Evolutionary conservation across 2,113 vertebrate species (phyloP).

Genomic region (Hippocampus guttulatus): DNA sequence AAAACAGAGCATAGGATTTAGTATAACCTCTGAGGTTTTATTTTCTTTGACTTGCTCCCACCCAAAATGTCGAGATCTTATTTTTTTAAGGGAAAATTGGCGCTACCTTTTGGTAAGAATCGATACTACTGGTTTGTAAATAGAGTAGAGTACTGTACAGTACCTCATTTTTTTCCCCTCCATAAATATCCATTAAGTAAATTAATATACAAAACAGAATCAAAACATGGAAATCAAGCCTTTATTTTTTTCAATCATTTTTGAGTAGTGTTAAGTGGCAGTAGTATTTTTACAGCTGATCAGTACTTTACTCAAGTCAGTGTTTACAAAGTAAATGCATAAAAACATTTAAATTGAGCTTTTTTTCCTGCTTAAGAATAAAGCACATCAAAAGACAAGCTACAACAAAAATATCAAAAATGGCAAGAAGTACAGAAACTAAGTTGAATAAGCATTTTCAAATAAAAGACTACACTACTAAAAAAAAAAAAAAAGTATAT

Average conservation of each 20-base stretch:
- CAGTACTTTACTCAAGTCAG: conserved; percentile 14
- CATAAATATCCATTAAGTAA: too few species aligned
- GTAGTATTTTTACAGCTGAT: background rate
- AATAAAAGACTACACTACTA: conserved; percentile 8
- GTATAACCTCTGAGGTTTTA: too few species aligned
- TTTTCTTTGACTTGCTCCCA: too few species aligned
- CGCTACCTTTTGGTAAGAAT: conserved; percentile 19
- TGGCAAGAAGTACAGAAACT: background rate
- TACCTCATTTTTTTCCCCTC: too few species aligned
- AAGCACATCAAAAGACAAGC: conserved; percentile 13
- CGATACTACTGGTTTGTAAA: background rate
- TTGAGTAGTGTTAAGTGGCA: conserved; percentile 22
- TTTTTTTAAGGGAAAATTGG: background rate
- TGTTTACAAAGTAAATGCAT: conserved; percentile 1
- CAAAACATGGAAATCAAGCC: background rate
- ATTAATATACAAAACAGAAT: background rate
- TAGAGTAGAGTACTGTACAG: too few species aligned
- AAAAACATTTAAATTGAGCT: conserved; percentile 7
- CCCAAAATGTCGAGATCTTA: background rate
- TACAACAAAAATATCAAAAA: conserved; percentile 8
- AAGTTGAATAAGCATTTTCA: conserved; percentile 12
- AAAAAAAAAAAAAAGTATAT: conserved; percentile 10
- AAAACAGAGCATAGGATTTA: too few species aligned
- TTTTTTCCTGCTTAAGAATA: background rate
- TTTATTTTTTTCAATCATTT: conserved; percentile 49